These are phyloP conservation scores for Darevskia mixta DNA, from an alignment of 2,797 vertebrate genomes.

Conservation along the genomic window DNA sequence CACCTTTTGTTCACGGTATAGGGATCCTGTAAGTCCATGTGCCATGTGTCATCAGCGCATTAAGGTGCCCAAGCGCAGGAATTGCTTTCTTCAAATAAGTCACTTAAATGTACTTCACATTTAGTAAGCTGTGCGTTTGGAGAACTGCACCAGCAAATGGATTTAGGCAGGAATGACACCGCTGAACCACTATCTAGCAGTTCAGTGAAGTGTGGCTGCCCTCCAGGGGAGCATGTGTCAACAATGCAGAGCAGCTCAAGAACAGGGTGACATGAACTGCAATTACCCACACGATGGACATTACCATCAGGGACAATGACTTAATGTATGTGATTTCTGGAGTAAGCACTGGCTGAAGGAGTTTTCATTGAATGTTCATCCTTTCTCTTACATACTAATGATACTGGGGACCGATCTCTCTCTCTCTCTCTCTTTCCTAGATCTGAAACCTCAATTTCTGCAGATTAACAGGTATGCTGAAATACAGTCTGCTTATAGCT, in stretches of 20 bases:
- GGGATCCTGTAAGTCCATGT: not conserved
- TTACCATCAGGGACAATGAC: conserved; percentile 50
- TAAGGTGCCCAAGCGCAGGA: conserved; percentile 4
- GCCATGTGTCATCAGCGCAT: conserved; percentile 23
- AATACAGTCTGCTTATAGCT: not conserved
- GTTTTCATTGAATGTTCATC: conserved; percentile 28
- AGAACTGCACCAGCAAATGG: conserved; percentile 38
- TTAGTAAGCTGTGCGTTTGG: conserved; percentile 43
- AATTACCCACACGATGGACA: conserved; percentile 46
- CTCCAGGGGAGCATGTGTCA: conserved; percentile 50
- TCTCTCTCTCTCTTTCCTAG: not conserved
- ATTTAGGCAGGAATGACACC: conserved; percentile 48
- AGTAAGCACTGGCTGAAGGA: conserved; percentile 26
- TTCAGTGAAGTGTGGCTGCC: conserved; percentile 49
- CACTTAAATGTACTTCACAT: conserved; percentile 33
- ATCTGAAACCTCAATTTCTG: not conserved
- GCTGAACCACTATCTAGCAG: conserved; percentile 51
- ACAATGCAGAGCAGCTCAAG: conserved; percentile 35
- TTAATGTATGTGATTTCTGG: conserved; percentile 55
- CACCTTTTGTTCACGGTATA: not conserved
- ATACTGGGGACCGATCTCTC: not conserved
- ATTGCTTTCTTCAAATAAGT: conserved; percentile 47
- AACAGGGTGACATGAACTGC: conserved; percentile 53
- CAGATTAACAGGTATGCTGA: not conserved
- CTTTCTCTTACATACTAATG: conserved; percentile 17